Base-by-base conservation (phyloP, 2,797 vertebrate genomes). In the Eurystomus glaucurus region DNA sequence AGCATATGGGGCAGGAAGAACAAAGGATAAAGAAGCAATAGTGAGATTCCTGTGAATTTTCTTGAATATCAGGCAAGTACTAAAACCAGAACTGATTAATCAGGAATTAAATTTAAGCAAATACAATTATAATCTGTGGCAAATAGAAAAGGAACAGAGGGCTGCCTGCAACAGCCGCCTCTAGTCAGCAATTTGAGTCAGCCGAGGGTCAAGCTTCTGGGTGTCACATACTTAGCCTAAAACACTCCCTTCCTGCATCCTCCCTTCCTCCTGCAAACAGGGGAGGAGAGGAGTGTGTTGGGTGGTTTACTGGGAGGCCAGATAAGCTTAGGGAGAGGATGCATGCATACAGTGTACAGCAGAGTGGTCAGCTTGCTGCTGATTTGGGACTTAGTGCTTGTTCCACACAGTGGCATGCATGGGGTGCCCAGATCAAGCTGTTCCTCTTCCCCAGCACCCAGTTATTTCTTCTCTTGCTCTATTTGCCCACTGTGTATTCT, bases 211-310 rank as follows among this genome's bases (percentile, higher is more conserved):
- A 85, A 75, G 87, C 61, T 94, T 60, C 57, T 88, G 85, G 10
- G 51, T 61, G 65, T 74, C 88, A 88, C 45, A 60, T 29, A 17
- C 61, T 92, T 78, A 51, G 52, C 46, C 70, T 58, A n/a, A 88
- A 94, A n/a, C 46, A 62, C 70, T 91, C 94, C 77, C 93, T 95
- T 95, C 95, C 95, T 84, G 92, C 72, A 62, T 88, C 79, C 85
- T 95, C 95, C 90, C 90, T 94, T 92, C 80, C 83, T 65, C 8
- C 3, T 52, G 43, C 43, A 7, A 77, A 55, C 5, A 33, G 13
- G 1, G 2, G 58, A 54, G 51, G 76, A 88, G 55, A 54, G 51
- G 76, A 88, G 55, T 28, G 85, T 81, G 77, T 78, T 1, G 2
- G 46, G 21, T 75, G 62, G 19, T 58, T 88, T 62, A 9, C 55